These are phyloP conservation scores for Eolophus roseicapilla DNA, from an alignment of 2,113 vertebrate genomes.

Conservation along the genomic window DNA sequence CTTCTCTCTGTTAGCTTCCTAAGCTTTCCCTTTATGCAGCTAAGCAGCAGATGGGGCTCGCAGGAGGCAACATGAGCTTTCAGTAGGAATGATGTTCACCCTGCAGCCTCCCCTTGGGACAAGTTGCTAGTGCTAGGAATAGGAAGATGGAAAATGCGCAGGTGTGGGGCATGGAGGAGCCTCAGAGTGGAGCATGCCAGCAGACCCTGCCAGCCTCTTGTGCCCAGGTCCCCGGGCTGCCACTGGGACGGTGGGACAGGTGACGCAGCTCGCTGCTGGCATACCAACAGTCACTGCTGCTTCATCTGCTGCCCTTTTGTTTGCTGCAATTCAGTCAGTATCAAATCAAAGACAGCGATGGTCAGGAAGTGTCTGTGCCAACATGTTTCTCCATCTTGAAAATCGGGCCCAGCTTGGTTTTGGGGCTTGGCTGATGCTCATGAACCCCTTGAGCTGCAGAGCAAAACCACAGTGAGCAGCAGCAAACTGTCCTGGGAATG, in stretches of 20 bases:
- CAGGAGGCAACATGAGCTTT: neutral
- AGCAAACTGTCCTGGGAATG: neutral
- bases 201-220: neutral
- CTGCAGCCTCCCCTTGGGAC: neutral
- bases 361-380: neutral
- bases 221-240: neutral
- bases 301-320: conserved; percentile 8
- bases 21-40: neutral
- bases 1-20: neutral
- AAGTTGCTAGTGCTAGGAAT: neutral
- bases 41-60: neutral
- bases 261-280: neutral
- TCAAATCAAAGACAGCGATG: neutral
- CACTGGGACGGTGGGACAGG: neutral
- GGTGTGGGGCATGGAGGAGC: neutral
- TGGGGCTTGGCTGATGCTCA: neutral
- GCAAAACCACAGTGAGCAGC: neutral
- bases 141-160: neutral
- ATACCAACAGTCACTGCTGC: neutral
- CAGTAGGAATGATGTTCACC: neutral
- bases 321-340: too few species aligned
- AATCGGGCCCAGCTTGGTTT: neutral
- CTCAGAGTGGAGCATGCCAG: neutral
- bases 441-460: neutral
- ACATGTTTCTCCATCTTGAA: neutral